Base-by-base conservation (phyloP, 2,113 vertebrate genomes). In the Motacilla tschutschensis region DNA sequence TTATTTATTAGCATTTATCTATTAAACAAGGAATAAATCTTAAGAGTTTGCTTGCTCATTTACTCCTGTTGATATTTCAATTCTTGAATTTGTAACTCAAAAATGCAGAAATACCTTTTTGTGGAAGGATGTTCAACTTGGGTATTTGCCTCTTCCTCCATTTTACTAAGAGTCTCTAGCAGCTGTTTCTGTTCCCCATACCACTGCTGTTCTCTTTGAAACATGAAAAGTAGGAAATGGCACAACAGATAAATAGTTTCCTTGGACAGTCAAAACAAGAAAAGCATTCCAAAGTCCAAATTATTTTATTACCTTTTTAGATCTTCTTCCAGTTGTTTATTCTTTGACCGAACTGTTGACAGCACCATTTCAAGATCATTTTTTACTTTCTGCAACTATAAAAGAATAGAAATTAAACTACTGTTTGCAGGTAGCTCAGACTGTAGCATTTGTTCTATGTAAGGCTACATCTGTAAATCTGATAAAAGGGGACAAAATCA, bases 161-260 rank as follows among this genome's bases (percentile, higher is more conserved):
- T n/a, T 72, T 24, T 9, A 24, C 13, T 84, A 78, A 97, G 71
- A 70, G 16, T 1, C 35, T 93, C 17, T 57, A 97, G 2, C 5
- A 95, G 1, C n/a, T 95, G 29, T 21, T 95, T 47, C 73, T 97
- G 97, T 57, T 97, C 96, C 6, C 93, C 31, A 51, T 91, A 48
- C 96, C 96, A 97, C 16, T 72, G 91, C 38, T 96, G 63, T 33
- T 98, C 96, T 88, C 97, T 98, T 95, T 79, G 51, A 85, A 93
- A 92, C 5, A 91, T 9, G 35, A 57, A 90, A 88, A 79, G 14
- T 43, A 89, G 46, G 38, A 85, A 90, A 82, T 40, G 19, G 44
- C 78, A 89, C 13, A 94, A 75, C 25, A 91, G 25, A 79, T 72
- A 53, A 81, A 31, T 11, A 77, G 44, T 64, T 90, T 65, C 50